Evolutionary conservation across 2,113 vertebrate species (phyloP), one percentile per base, ranked within the genome.

Genomic region (Chaetodon trifascialis): DNA sequence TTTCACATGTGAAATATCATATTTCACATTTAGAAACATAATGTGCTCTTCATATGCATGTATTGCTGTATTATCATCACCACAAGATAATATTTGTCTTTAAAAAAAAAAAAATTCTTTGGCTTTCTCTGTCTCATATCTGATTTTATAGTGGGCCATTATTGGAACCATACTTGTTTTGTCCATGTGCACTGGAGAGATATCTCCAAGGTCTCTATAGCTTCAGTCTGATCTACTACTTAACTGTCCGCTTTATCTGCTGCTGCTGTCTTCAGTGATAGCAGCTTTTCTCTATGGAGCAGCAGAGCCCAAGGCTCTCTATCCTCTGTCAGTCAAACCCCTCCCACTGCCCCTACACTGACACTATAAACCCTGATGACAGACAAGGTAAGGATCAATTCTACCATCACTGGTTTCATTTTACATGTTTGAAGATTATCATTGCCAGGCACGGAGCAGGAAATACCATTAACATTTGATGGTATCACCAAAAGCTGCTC

Each of bases 341-440:
- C 51, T 70, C 51, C 69, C 79, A 55, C 63, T 69, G 59, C 65
- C 85, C 78, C 63, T 51, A 11, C 60, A 3, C 67, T 68, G 80
- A 86, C 70, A 64, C 42, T 44, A 55, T 72, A 68, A 79, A 79
- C 65, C 70, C n/a, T 14, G 3, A n/a, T 47, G 59, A 76, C 11
- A 25, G 49, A 69, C 55, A 36, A n/a, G 63, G 49, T 64, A 17
- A 21, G 59, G 59, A 73, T 85, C 76, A 62, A 38, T n/a, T 80
- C 58, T 56, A 5, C 40, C 44, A 19, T 71, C 44, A 14, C 62
- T 25, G n/a, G 34, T 38, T 85, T 62, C 56, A 54, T 67, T 69
- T 70, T 11, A 60, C 21, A 40, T 66, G 40, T 68, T 52, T 71
- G 23, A 62, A 71, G 60, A 79, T 73, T 36, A 64, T 17, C 4